Evolutionary conservation across 2,113 vertebrate species (phyloP).

Genomic region (Rhabdornis inornatus): DNA sequence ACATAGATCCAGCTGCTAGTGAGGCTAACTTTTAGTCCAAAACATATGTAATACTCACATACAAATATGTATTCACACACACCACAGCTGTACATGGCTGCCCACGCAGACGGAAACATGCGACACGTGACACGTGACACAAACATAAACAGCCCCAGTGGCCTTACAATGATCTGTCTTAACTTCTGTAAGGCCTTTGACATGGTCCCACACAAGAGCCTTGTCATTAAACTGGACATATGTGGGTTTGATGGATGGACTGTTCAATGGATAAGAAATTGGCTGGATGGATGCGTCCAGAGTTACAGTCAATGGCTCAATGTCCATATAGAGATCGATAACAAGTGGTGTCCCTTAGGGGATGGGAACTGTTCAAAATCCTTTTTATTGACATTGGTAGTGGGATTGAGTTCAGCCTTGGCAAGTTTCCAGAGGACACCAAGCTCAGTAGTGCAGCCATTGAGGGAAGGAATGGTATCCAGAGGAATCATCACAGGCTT

Average conservation of each 20-base stretch:
- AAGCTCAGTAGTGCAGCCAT: neutral
- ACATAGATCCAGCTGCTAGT: neutral
- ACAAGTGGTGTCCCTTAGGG: neutral
- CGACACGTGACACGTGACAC: neutral
- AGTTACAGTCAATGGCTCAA: neutral
- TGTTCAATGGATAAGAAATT: neutral
- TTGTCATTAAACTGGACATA: neutral
- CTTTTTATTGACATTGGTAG: neutral
- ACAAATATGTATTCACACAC: neutral
- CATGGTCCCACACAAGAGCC: neutral
- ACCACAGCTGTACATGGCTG: neutral
- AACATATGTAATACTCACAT: neutral
- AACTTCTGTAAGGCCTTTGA: neutral
- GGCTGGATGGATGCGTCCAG: neutral
- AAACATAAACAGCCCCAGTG: neutral
- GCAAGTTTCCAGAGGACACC: neutral
- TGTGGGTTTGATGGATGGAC: neutral
- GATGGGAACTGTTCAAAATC: neutral
- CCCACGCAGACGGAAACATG: neutral
- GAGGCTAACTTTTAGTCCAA: neutral
- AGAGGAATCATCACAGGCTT: neutral
- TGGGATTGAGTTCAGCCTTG: neutral
- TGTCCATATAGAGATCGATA: neutral
- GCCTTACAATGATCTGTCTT: neutral
- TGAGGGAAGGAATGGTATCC: neutral